Base-by-base conservation (phyloP, 2,888 invertebrate species). In the Harpalus rufipes region DNA sequence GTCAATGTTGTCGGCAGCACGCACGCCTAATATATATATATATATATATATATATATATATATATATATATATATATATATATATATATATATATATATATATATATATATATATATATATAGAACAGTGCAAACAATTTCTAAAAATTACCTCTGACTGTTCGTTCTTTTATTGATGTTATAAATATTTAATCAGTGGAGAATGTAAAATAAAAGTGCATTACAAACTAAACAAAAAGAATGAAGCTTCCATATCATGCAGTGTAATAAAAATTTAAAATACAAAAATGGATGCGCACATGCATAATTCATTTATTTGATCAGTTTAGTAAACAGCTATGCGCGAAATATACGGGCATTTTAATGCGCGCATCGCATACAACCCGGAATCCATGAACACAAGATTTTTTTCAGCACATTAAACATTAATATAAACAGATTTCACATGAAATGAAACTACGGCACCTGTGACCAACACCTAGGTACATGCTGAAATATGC, bases 401-500 rank as follows among this genome's bases (percentile, higher is more conserved):
- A 68, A 68, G 68, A 68, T 68, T 68, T 68, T 61, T 68, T 68
- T 25, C 39, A 68, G 32, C 32, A 68, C 68, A 68, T 68, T 68
- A 68, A 68, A 68, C 56, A 76, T 76, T 76, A 76, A 76, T 76
- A 76, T 76, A 44, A 76, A 76, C 76, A 76, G 76, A 76, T 76
- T 76, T 44, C 56, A 56, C 44, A 76, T 51, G 76, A 51, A 51
- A 76, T 76, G 44, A 51, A 76, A 76, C 21, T 16, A 51, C 76
- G 16, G n/a, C 76, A 76, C 76, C 76, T 76, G 76, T 16, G 76
- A 12, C 76, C 76, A 51, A 18, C 44, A 68, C 68, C 68, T 68
- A 44, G 1, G 44, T 10, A 51, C 3, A 21, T 21, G 21, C 21
- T 21, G 44, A 12, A 51, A 8, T 8, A 51, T 12, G 12, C 44